Evolutionary conservation across 2,888 invertebrate genomes (phyloP), one percentile per base, ranked within the genome.

Genomic region (Cartodere bifasciata): DNA sequence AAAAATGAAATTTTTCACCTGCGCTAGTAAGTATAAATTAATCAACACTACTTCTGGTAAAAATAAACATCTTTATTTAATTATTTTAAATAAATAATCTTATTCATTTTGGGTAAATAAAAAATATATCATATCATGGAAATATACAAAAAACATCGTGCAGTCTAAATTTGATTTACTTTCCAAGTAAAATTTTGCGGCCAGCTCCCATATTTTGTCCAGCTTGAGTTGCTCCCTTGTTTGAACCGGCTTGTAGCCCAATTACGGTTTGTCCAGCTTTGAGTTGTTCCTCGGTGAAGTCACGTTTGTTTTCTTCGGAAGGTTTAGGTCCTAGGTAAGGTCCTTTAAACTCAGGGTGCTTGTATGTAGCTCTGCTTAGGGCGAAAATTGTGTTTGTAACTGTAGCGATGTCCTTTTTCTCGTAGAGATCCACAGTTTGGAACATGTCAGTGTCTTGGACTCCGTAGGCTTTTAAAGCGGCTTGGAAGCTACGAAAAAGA

Each of bases 341-440:
- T 56, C 90, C 91, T 36, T 62, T 42, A 50, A 50, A 53, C 44
- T 52, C 52, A 12, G 48, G 37, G 45, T 52, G 52, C 30, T 41
- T 50, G 47, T 52, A 53, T 16, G 52, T 48, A 11, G 43, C 39
- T 32, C 88, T 78, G 48, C 87, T 88, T 47, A 90, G 69, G 34
- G 86, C 81, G 59, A 79, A 87, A 39, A 90, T 69, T 45, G 85
- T 84, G 62, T 79, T 82, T 56, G 83, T 78, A 31, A 90, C 85
- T 60, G 75, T 75, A 13, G 78, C 75, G 50, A 88, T 83, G 62
- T 90, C 87, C 62, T 86, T 88, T 72, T 85, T 83, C 61, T 97
- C 95, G 72, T 81, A 95, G 29, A 97, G 70, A 59, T 97, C 97
- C 28, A 92, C 90, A 4, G 95, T 95, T 65, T 94, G 91, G 78